Evolutionary conservation across 2,888 invertebrate genomes (phyloP).

Genomic region (Andricus curvator): DNA sequence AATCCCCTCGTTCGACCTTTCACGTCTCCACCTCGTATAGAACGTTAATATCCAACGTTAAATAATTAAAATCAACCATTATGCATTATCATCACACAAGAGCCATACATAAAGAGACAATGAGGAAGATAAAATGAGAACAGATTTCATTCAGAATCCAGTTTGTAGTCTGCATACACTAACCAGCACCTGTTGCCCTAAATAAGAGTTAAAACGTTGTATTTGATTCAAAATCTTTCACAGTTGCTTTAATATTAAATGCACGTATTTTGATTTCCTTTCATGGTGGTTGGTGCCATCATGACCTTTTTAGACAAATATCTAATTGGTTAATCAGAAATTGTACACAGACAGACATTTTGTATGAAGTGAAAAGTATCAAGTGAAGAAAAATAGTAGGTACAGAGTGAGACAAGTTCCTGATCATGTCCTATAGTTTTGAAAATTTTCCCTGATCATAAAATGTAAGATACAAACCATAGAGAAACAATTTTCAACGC

Average conservation of each 20-base stretch:
- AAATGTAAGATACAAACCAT: too few relatives aligned
- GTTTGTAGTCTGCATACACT: constrained; percentile 28
- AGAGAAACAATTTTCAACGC: too few relatives aligned
- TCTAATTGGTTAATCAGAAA: too few relatives aligned
- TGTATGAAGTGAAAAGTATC: too few relatives aligned
- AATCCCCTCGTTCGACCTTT: constrained; percentile 34
- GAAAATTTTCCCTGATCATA: too few relatives aligned
- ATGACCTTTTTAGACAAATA: too few relatives aligned
- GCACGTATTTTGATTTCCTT: not conserved
- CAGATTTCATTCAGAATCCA: constrained; percentile 25
- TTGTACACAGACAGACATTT: too few relatives aligned
- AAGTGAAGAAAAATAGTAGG: too few relatives aligned
- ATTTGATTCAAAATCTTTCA: constrained; percentile 10
- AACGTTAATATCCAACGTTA: constrained; percentile 7
- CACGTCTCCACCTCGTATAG: not conserved
- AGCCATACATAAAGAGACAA: constrained; percentile 26
- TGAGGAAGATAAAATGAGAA: constrained; percentile 10
- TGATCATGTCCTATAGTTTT: too few relatives aligned
- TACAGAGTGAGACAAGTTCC: too few relatives aligned
- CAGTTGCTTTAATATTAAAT: constrained; percentile 26
- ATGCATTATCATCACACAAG: not conserved
- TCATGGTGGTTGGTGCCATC: not conserved
- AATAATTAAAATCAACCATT: not conserved
- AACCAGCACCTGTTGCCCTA: constrained; percentile 38
- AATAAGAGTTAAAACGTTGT: constrained; percentile 32